Conservation (phyloP, 2,797 vertebrate species). For the Phoxinus dragarum region DNA sequence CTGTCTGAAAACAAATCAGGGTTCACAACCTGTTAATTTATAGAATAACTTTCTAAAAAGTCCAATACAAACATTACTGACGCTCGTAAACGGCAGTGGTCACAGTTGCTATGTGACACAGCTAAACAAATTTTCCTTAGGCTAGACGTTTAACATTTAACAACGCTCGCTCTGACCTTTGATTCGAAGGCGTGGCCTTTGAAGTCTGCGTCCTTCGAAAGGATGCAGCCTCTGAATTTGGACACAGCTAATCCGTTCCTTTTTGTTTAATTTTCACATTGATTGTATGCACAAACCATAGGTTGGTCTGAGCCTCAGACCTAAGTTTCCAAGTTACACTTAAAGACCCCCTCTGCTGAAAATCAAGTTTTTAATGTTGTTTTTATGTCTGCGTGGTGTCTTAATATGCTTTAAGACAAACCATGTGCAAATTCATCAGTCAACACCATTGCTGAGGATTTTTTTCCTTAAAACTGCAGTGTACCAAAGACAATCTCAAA, state of each 20-base stretch:
- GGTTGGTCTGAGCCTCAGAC: neutral
- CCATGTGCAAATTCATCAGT: neutral
- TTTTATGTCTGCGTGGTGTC: neutral
- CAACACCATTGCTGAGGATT: neutral
- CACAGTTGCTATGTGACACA: neutral
- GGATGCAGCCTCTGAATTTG: neutral
- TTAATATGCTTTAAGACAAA: neutral
- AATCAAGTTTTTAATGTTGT: neutral
- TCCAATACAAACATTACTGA: neutral
- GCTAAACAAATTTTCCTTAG: neutral
- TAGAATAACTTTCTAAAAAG: neutral
- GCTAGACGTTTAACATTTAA: neutral
- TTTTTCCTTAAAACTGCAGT: neutral
- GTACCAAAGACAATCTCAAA: neutral
- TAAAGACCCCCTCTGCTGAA: neutral
- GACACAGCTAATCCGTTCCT: neutral
- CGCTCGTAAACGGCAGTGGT: neutral
- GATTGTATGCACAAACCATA: neutral
- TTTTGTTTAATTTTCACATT: too few relatives aligned
- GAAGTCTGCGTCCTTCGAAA: neutral
- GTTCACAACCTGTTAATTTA: too few relatives aligned
- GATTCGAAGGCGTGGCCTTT: neutral
- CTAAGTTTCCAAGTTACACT: neutral
- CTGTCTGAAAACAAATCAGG: too few relatives aligned
- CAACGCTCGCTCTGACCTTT: neutral